Percentiles rank a stretch among this genome's conserved stretches.
Evolutionary conservation across 2,888 invertebrate species (phyloP).

Genomic region (Trissonchulus sp.): DNA sequence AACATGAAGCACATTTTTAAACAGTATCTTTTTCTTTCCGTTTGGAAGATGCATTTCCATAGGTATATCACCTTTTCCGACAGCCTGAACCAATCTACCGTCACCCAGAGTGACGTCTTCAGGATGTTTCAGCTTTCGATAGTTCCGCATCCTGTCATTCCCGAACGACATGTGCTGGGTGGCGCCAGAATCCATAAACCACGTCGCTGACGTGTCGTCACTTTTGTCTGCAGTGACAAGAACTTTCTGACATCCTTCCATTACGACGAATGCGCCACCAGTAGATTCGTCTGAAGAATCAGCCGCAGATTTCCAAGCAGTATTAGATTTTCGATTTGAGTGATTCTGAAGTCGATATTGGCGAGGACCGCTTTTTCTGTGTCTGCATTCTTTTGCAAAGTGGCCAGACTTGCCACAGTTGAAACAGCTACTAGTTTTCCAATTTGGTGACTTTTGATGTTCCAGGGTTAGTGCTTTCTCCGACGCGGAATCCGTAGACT

Average conservation of each 20-base stretch:
- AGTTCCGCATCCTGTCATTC: neutral
- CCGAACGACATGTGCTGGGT: constrained; percentile 11
- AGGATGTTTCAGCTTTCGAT: neutral
- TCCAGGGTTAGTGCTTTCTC: neutral
- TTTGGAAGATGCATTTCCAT: neutral
- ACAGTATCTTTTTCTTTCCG: neutral
- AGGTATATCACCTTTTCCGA: neutral
- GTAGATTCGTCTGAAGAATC: neutral
- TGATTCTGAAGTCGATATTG: neutral
- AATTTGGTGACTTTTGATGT: neutral
- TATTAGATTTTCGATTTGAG: neutral
- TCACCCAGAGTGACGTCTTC: neutral
- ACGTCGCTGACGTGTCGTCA: neutral
- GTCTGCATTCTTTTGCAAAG: constrained; percentile 1
- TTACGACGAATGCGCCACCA: neutral
- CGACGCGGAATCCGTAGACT: neutral
- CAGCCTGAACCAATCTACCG: neutral
- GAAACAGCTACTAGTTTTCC: neutral
- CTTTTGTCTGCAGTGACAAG: neutral
- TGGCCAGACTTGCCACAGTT: constrained; percentile 7
- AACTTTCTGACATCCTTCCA: neutral
- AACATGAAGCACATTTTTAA: neutral
- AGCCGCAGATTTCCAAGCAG: neutral
- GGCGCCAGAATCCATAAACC: constrained; percentile 12
- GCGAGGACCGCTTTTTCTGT: neutral